Conservation (phyloP, 2,113 vertebrate genomes). For the Syngnathus floridae region DNA sequence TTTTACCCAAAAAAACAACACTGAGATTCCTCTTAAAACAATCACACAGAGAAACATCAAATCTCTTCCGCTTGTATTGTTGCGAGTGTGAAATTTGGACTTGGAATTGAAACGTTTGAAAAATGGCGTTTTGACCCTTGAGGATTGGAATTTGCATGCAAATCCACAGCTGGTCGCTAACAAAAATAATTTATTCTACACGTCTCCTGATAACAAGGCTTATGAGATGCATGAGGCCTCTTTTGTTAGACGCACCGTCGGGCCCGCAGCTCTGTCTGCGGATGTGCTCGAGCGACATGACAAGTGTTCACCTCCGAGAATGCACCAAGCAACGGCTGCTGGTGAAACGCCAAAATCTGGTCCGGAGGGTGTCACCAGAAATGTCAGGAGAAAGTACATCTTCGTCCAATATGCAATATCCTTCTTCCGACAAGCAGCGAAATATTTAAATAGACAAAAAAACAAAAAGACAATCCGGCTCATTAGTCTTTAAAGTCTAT, state of each 20-base stretch:
- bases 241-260: constrained; percentile 35
- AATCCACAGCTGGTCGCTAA: constrained; percentile 52
- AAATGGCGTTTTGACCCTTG: constrained; percentile 43
- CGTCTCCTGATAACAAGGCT: constrained; percentile 50
- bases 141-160: constrained; percentile 59
- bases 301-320: constrained; percentile 27
- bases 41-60: constrained; percentile 38
- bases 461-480: constrained; percentile 1
- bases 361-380: constrained; percentile 1
- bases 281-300: constrained; percentile 25
- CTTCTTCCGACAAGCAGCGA: neutral
- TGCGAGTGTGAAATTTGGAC: constrained; percentile 36
- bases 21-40: constrained; percentile 32
- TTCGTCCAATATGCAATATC: neutral
- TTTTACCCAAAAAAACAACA: neutral
- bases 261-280: constrained; percentile 22
- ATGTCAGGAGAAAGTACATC: neutral
- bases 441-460: neutral
- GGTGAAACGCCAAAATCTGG: constrained; percentile 20
- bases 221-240: constrained; percentile 35
- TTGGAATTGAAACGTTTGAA: constrained; percentile 47
- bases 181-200: constrained; percentile 54
- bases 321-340: constrained; percentile 13
- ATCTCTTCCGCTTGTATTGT: constrained; percentile 28
- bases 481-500: neutral